Conservation (phyloP, 2,888 invertebrate genomes). For the Aporophyla nigra region DNA sequence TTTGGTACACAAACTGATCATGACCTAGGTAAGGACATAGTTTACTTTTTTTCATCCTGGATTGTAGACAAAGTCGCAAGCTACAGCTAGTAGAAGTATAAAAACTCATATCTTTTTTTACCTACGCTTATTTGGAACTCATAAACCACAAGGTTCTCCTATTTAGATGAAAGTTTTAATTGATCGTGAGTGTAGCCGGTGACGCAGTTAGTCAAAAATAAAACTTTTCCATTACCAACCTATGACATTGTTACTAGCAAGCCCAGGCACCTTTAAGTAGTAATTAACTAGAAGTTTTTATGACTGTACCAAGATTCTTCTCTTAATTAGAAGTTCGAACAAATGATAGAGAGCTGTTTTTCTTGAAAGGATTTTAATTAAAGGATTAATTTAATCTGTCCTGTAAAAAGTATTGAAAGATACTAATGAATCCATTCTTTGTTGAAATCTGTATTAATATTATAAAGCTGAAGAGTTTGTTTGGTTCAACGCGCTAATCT, state of each 20-base stretch:
- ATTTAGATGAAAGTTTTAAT: not conserved
- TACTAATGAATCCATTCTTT: not conserved
- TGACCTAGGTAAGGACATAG: too few species aligned
- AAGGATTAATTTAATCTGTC: conserved; percentile 14
- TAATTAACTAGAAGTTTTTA: conserved; percentile 36
- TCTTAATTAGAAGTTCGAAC: conserved; percentile 23
- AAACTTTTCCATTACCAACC: not conserved
- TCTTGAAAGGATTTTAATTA: conserved; percentile 19
- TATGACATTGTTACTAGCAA: not conserved
- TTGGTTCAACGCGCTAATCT: too few species aligned
- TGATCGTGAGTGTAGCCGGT: too few species aligned
- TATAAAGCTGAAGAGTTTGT: too few species aligned
- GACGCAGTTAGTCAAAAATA: not conserved
- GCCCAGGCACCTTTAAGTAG: not conserved
- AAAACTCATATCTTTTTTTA: too few species aligned
- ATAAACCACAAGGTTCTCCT: not conserved
- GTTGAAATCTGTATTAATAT: too few species aligned
- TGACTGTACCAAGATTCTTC: conserved; percentile 11
- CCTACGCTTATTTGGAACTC: not conserved
- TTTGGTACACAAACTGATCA: not conserved
- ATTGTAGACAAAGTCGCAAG: too few species aligned
- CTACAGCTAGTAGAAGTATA: too few species aligned
- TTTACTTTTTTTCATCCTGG: too few species aligned
- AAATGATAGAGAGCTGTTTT: conserved; percentile 8
- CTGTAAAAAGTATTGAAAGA: not conserved